Evolutionary conservation across 2,113 vertebrate species (phyloP).

Genomic region (Cardinalis cardinalis): DNA sequence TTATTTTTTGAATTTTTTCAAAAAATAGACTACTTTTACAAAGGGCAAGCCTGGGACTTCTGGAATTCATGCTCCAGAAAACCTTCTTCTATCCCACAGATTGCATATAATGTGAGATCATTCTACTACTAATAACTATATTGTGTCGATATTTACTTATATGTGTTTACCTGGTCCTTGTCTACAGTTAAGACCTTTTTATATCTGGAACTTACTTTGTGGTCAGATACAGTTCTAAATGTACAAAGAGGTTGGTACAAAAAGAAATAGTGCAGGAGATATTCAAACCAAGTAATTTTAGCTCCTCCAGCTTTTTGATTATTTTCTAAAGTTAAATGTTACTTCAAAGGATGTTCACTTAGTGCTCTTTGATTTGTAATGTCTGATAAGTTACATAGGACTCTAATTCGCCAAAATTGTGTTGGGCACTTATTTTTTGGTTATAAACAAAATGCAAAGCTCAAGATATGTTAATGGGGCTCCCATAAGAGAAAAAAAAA

Average conservation of each 20-base stretch:
- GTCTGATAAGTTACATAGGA: neutral
- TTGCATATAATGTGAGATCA: neutral
- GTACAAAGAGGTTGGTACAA: neutral
- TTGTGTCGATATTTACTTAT: neutral
- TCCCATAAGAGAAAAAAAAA: neutral
- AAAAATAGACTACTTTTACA: neutral
- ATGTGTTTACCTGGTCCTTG: neutral
- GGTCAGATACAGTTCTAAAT: neutral
- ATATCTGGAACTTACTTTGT: neutral
- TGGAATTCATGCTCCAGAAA: rapidly evolving
- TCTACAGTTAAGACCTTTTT: neutral
- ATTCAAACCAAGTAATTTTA: neutral
- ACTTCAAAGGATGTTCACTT: neutral
- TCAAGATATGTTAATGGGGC: neutral
- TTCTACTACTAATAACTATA: neutral
- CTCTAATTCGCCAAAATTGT: neutral
- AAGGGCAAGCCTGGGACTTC: neutral
- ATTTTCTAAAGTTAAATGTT: neutral
- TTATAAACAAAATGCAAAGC: neutral
- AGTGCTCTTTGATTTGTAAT: neutral
- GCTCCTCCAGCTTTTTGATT: neutral
- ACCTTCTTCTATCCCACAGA: neutral
- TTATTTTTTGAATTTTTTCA: neutral
- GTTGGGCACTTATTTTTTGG: neutral
- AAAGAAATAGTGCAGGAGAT: neutral